A percentile compares a stretch with the other conserved stretches of the same genome.
These are phyloP conservation scores for Coregonus clupeaformis DNA, from an alignment of 2,113 vertebrate species.

Conservation along the genomic window DNA sequence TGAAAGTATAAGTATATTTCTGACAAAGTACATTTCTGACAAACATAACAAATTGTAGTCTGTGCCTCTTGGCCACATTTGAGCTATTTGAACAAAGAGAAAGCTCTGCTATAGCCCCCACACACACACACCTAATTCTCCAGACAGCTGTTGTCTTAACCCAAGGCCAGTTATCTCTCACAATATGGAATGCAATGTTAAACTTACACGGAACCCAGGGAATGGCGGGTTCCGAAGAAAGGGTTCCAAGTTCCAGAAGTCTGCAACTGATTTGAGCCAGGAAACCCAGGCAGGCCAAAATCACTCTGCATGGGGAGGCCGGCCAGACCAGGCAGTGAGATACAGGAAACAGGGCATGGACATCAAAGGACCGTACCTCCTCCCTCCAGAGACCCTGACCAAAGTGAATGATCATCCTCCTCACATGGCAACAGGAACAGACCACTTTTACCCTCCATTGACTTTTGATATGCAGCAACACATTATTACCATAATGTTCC, in stretches of 20 bases:
- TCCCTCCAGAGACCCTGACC: background rate
- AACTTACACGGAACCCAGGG: background rate
- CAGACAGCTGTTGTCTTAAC: too few relatives aligned
- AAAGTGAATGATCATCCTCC: background rate
- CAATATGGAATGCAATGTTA: background rate
- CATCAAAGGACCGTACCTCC: background rate
- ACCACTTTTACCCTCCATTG: background rate
- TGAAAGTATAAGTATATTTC: background rate
- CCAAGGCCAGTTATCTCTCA: background rate
- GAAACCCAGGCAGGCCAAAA: background rate
- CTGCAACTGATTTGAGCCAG: background rate
- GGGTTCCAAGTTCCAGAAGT: background rate
- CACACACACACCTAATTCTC: background rate
- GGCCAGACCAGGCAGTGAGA: background rate
- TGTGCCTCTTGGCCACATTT: background rate
- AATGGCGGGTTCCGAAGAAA: too few relatives aligned
- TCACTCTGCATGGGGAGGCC: background rate
- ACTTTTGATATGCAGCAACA: background rate
- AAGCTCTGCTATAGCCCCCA: background rate
- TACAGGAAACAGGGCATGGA: too few relatives aligned
- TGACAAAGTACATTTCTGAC: background rate
- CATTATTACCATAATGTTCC: background rate
- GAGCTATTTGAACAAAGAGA: too few relatives aligned
- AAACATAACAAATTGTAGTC: background rate
- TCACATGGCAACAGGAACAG: background rate